Percentiles rank a stretch among this genome's conserved stretches.
phyloP scores from a whole-genome alignment of 2,797 vertebrate genomes.

The Sternarchorhynchus goeldii region DNA sequence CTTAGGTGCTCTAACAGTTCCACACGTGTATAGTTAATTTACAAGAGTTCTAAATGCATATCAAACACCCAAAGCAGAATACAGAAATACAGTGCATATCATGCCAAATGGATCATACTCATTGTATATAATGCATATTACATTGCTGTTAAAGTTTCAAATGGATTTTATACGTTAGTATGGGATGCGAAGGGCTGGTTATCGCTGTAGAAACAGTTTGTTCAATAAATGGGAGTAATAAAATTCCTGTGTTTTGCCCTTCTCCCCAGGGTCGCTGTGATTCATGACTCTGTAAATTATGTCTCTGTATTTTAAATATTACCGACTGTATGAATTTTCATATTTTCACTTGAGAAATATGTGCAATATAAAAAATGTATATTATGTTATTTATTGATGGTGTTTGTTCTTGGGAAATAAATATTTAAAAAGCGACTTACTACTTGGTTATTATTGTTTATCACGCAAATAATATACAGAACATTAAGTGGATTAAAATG shows the following conservation, averaged over 20 bases:
- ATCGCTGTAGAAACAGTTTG: constrained; percentile 81
- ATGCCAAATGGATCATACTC: constrained; percentile 56
- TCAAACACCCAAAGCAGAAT: constrained; percentile 60
- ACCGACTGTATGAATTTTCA: constrained; percentile 96
- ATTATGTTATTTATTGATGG: constrained; percentile 99
- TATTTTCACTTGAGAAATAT: constrained; percentile 97
- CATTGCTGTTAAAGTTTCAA: constrained; percentile 48
- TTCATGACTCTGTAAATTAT: constrained; percentile 89
- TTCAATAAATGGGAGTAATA: constrained; percentile 84
- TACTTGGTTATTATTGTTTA: constrained; percentile 33
- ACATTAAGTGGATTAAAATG: not conserved
- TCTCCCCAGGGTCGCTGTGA: constrained; percentile 93
- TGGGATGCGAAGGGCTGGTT: constrained; percentile 79
- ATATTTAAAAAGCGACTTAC: constrained; percentile 82
- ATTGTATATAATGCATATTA: constrained; percentile 65
- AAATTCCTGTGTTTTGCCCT: constrained; percentile 83
- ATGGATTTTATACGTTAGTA: constrained; percentile 59
- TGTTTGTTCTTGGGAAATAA: constrained; percentile 99
- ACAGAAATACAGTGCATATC: constrained; percentile 30
- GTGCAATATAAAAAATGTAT: constrained; percentile 99
- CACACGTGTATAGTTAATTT: constrained; percentile 56
- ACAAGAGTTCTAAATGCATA: constrained; percentile 57
- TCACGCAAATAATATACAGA: not conserved
- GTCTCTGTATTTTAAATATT: constrained; percentile 98
- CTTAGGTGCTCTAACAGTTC: constrained; percentile 46